Base-by-base conservation (phyloP, 2,113 vertebrate genomes). In the Oplegnathus fasciatus region DNA sequence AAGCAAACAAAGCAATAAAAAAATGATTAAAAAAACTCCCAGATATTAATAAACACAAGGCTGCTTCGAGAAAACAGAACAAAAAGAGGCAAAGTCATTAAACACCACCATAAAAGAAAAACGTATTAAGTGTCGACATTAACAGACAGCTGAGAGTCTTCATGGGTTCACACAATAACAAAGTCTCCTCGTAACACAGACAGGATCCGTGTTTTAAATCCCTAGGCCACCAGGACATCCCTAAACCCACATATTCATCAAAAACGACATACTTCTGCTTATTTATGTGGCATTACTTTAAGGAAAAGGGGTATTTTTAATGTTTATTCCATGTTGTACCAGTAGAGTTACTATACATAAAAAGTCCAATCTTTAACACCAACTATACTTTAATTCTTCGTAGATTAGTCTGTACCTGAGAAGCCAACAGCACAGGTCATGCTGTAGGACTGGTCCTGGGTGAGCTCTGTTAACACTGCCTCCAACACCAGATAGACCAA, bases 381-480 rank as follows among this genome's bases (percentile, higher is more conserved):
- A 44, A 0, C 11, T 46, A 46, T 2, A n/a, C 6, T 22, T 4
- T 9, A 30, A 11, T 17, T 55, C 26, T 67, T 67, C 8, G 7
- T 34, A 60, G 3, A 22, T 48, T 1, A 57, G 50, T 75, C 22
- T n/a, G 1, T 95, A 99, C 98, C 98, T 94, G 98, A 99, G 94
- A 99, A 99, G 15, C 98, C 98, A 0, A 99, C 96, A 3, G 96
- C 97, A 88, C 98, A 99, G 50, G 78, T 84, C 89, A 87, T 90
- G 78, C 78, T 97, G 85, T 97, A 96, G 0, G 87, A 95, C 26
- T 93, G 89, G 82, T 98, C 96, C 42, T 94, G 71, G 24, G 95
- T 92, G 30, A 97, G 69, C 88, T 95, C 80, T 0, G 96, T 90
- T 40, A 98, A 77, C 42, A 76, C 52, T 0, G 82, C 86, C 86